These are phyloP conservation scores for Tursiops truncatus DNA, from an alignment of 2,113 vertebrate species.

Conservation along the genomic window DNA sequence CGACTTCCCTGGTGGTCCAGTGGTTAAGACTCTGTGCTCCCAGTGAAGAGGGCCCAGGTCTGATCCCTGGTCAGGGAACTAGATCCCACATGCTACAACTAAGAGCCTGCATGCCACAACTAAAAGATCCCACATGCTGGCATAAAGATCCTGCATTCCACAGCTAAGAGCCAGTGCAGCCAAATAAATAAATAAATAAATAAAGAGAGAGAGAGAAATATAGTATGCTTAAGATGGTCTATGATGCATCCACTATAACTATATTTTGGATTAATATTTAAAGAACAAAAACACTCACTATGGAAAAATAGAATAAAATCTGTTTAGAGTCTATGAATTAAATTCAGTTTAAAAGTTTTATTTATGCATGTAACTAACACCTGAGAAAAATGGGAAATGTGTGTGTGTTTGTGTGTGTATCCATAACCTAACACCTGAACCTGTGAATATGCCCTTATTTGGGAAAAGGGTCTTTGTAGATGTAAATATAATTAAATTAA, in stretches of 20 bases:
- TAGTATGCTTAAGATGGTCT: background rate
- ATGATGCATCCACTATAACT: background rate
- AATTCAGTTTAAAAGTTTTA: background rate
- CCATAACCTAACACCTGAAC: background rate
- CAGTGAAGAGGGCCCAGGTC: no score
- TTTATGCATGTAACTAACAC: background rate
- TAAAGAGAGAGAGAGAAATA: background rate
- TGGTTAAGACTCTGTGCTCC: no score
- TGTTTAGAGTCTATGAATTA: background rate
- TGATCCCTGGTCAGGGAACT: no score
- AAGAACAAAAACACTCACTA: background rate
- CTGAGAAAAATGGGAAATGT: background rate
- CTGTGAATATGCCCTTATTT: background rate
- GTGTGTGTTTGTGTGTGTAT: background rate
- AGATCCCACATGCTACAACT: no score
- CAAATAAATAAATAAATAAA: no score
- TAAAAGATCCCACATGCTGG: no score
- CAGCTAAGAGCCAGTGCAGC: no score
- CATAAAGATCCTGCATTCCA: no score
- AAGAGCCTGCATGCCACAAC: no score
- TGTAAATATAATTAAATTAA: background rate
- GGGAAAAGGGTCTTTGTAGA: background rate
- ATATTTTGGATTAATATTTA: background rate
- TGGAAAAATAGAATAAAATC: slow-evolving; percentile 9
- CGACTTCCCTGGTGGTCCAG: no score